Evolutionary conservation across 2,113 vertebrate genomes (phyloP), one percentile per base, ranked within the genome.

Genomic region (Tinamus guttatus): DNA sequence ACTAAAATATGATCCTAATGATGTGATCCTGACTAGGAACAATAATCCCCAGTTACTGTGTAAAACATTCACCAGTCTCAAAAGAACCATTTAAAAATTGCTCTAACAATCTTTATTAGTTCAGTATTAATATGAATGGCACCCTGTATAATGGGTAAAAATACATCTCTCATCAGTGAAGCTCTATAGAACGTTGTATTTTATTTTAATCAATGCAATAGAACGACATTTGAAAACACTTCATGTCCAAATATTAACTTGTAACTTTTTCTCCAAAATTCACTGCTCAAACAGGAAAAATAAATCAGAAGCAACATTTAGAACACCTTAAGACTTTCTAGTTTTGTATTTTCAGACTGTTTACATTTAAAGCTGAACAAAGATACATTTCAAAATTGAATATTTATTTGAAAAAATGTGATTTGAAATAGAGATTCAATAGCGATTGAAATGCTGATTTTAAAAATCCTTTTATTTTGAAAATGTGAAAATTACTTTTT

Each of bases 1-100:
- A 81, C 70, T 90, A 85, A 93, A 89, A 77, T 69, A 82, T 47
- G 7, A 74, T 62, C 59, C 45, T 86, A 86, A 95, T 84, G 78
- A 94, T 71, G 47, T 59, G 83, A 91, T 89, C 36, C 85, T 74
- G 65, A 40, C 47, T 74, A 84, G 71, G 70, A 94, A 87, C 75
- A 88, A 81, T 69, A 86, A 82, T 59, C 54, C 32, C 56, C 88
- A 95, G 51, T 90, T 49, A 51, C 36, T 81, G 73, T 75, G 63
- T 25, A 56, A 95, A 87, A 70, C 45, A 85, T 87, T 89, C 81
- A 81, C 8, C 34, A 93, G 56, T 71, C 76, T 95, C 86, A 90
- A 90, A 96, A 76, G 70, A 93, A 74, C 51, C 45, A 86, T 92
- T 92, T 96, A 60, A 84, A 88, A 95, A 82, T 16, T 43, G 28